Evolutionary conservation across 2,113 vertebrate genomes (phyloP), one percentile per base, ranked within the genome.

Genomic region (Pseudorasbora parva): DNA sequence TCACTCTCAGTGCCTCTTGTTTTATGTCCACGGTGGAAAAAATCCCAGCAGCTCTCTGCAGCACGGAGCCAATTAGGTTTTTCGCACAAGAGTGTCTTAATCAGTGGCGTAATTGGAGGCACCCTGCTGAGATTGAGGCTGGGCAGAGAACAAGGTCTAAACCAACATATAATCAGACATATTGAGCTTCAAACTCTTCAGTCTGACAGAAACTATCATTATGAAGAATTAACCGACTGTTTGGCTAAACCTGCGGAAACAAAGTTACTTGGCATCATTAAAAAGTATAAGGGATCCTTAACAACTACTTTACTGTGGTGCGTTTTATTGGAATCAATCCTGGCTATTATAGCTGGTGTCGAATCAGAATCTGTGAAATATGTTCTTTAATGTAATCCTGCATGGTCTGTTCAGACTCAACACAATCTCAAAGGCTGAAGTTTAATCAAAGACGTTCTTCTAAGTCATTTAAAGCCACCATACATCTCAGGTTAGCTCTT

Each of bases 51-150:
- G 62, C 81, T 84, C 83, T 83, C 85, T 81, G 79, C 66, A 81
- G 33, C 60, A 73, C 84, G 82, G 79, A 90, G 79, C 88, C 88
- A 91, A 91, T 91, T 91, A 88, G 82, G 81, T 78, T 84, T 82
- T 84, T 91, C 86, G 90, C 91, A 87, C 89, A 89, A 86, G 90
- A 88, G 90, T 89, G 90, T 94, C 94, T 94, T 95, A 94, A 95
- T 95, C 93, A 95, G 92, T 90, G 89, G 93, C 91, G 92, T 94
- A 95, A 94, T 95, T 94, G 93, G 93, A 88, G 92, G 90, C 91
- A 92, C 93, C 94, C 93, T 89, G 92, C 94, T 94, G 94, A 89
- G 93, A 56, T 64, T 71, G 79, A 51, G 88, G 68, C 86, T 78
- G 78, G 66, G 71, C 80, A 82, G 57, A 83, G 73, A 79, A 76